Base-by-base conservation (phyloP, 2,113 vertebrate genomes). In the Carassius auratus region DNA sequence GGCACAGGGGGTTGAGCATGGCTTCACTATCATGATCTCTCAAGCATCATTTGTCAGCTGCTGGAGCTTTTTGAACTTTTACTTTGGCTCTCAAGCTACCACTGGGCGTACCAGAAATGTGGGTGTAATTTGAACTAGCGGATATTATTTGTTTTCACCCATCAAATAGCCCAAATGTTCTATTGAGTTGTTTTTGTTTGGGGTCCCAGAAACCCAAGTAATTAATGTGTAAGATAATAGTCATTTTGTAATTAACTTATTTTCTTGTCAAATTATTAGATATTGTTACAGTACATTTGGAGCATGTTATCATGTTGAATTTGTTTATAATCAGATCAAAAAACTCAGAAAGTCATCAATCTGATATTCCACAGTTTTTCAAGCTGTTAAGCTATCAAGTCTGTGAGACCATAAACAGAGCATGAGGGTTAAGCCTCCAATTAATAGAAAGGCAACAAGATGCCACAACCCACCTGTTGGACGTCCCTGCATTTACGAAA, bases 1-100 rank as follows among this genome's bases (percentile, higher is more conserved):
- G 77, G 61, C 83, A 84, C n/a, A 64, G 42, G 5, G 52, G 23
- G 62, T 36, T 64, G 23, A 79, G n/a, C 68, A 48, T 76, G 42
- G n/a, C 13, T 76, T 74, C 38, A 48, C 83, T 84, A 84, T 76
- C 84, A 45, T 73, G 62, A 79, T 87, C 52, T 71, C 50, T 86
- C 48, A 74, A 78, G 69, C 85, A 85, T 83, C 17, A 59, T 83
- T 86, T 57, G 45, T 84, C 81, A 74, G 57, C 30, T 14, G 21
- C 42, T 84, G 74, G 19, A 71, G 55, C 52, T 80, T 71, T 62
- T 83, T 71, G 38, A 62, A 69, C 79, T 83, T 86, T 83, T 84
- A 33, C 75, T 69, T 76, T 85, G 19, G 38, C 26, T 61, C 36
- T 38, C 36, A 68, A 52, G 50, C 75, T 57, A 36, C 78, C 30